Base-by-base conservation (phyloP, 1,140 invertebrate species). In the Samia ricini region DNA sequence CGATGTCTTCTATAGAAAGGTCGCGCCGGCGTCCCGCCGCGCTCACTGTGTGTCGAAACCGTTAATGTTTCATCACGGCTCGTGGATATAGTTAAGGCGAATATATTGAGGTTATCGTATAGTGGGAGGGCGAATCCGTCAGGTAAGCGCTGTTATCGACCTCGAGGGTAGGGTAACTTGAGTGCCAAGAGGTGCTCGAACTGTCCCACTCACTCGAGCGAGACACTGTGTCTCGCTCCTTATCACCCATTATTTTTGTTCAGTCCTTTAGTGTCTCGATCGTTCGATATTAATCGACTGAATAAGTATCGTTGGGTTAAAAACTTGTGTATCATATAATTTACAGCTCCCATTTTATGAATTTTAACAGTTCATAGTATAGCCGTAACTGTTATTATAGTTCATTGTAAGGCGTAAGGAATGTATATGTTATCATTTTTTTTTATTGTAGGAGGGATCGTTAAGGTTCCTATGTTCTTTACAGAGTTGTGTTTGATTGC, bases 331-430 rank as follows among this genome's bases (percentile, higher is more conserved):
- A 72, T n/a, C n/a, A n/a, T n/a, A 85, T 89, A 86, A 86, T 85
- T 85, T 84, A 84, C 81, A 79, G 68, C 68, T 78, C 73, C 77
- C 65, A n/a, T n/a, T 71, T 71, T 84, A 81, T 87, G 86, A 69
- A 84, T 80, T 75, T 69, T 76, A 80, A 85, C 75, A 78, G 85
- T 89, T 88, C 33, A 42, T 77, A 84, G n/a, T 89, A 78, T 85
- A 88, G 81, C 76, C 72, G 77, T 87, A 89, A 88, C 79, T 86
- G 84, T 88, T 86, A 83, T 81, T 81, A 86, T 88, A 89, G 87
- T 87, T 88, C 85, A 88, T n/a, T 88, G 75, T 89, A 89, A 90
- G 80, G 64, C 76, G 76, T 90, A 90, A 85, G 85, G 87, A 81
- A 74, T 85, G 84, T 87, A n/a, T n/a, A 86, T 87, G 84, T 87